Evolutionary conservation across 2,888 invertebrate genomes (phyloP).

Genomic region (Lacanobia oleracea): DNA sequence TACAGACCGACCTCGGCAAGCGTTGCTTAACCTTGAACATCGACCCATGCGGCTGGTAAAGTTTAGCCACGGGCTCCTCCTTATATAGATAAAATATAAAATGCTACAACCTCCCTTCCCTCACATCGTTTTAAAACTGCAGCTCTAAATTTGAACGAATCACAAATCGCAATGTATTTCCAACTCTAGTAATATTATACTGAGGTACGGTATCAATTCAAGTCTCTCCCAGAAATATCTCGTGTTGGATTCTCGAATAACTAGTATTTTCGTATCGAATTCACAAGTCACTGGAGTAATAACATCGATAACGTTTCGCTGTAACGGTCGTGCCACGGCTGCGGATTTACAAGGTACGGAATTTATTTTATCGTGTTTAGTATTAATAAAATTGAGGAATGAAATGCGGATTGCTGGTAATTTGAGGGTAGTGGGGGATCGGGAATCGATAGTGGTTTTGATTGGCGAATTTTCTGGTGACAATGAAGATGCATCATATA

Average conservation of each 20-base stretch:
- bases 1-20: too few species aligned
- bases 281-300: slow-evolving; percentile 65
- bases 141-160: slow-evolving; percentile 30
- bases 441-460: slow-evolving; percentile 29
- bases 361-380: slow-evolving; percentile 61
- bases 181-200: slow-evolving; percentile 47
- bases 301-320: slow-evolving; percentile 54
- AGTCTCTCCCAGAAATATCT: slow-evolving; percentile 40
- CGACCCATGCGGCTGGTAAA: too few species aligned
- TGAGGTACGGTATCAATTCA: slow-evolving; percentile 43
- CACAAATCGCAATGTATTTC: slow-evolving; percentile 46
- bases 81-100: slow-evolving; percentile 11
- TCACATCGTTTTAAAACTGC: slow-evolving; percentile 31
- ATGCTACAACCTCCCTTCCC: background rate
- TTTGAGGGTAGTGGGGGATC: slow-evolving; percentile 43
- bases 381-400: slow-evolving; percentile 62
- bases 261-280: slow-evolving; percentile 64
- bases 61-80: too few species aligned
- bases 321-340: slow-evolving; percentile 46
- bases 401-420: slow-evolving; percentile 50
- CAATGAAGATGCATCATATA: too few species aligned
- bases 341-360: slow-evolving; percentile 46
- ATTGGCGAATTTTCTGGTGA: slow-evolving; percentile 6
- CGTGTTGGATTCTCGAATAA: slow-evolving; percentile 52
- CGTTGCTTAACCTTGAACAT: too few species aligned